Base-by-base conservation (phyloP, 2,113 vertebrate species). In the Columba janthina region DNA sequence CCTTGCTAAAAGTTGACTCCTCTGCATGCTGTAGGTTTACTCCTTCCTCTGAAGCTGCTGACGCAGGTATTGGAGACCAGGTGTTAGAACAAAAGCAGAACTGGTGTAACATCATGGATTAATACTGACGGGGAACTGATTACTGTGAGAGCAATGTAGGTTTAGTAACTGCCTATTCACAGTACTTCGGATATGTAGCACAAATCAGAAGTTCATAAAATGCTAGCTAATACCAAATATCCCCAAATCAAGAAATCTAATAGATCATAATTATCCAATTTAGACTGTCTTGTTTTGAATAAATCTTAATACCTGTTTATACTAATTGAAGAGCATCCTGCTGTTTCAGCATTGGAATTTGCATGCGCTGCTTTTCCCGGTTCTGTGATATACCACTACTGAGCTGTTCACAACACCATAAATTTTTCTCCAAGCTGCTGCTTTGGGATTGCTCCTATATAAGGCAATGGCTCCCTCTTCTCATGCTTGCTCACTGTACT, bases 301-400 rank as follows among this genome's bases (percentile, higher is more conserved):
- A 54, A 44, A 25, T 54, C 46, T 73, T 12, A 62, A 26, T 31
- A 36, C 18, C 26, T 5, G 7, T n/a, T 73, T 54, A 24, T 28
- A 31, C 38, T 71, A 40, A n/a, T 2, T 22, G 5, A 53, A 38
- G 32, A 75, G 44, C 71, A 40, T 5, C 22, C 29, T 72, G 69
- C 34, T 38, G 17, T n/a, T 69, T 73, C 62, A 79, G 62, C 58
- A 42, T 60, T 34, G 7, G n/a, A 29, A 40, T 48, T 42, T 60
- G 76, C 69, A 56, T 51, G 14, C 9, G 38, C 14, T 85, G 42
- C 15, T 87, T 70, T 82, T 69, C 34, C 60, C 84, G 65, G n/a
- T 22, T 78, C 61, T 44, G 4, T 7, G 40, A 13, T 3, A 10
- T 1, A n/a, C 16, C 0, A 0, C 48, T 29, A 15, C 54, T 15